These are phyloP conservation scores for Patagioenas fasciata DNA, from an alignment of 2,113 vertebrate genomes.

Conservation along the genomic window DNA sequence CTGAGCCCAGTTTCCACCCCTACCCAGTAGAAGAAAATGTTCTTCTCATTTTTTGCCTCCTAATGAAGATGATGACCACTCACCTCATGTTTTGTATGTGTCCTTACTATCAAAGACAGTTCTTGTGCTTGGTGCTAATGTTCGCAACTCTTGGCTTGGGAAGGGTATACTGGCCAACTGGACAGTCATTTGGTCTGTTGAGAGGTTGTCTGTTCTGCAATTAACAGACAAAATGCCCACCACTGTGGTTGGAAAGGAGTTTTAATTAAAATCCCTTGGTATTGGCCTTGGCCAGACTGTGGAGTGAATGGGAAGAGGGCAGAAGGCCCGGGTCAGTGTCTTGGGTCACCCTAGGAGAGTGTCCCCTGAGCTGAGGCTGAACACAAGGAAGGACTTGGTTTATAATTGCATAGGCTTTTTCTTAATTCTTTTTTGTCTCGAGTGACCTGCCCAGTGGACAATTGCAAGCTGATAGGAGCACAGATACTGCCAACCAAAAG, in stretches of 20 bases:
- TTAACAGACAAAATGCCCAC: constrained; percentile 17
- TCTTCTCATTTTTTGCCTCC: neutral
- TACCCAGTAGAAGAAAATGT: constrained; percentile 6
- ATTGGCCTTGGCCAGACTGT: neutral
- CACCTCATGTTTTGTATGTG: neutral
- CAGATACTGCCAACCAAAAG: constrained; percentile 48
- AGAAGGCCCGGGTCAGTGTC: neutral
- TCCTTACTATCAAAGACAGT: neutral
- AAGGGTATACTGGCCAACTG: neutral
- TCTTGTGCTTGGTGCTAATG: constrained; percentile 6
- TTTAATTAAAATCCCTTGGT: constrained; percentile 58
- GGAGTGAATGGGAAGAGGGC: neutral
- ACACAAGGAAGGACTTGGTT: constrained; percentile 22
- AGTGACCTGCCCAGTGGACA: constrained; percentile 16
- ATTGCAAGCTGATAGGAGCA: neutral
- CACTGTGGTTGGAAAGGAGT: constrained; percentile 6
- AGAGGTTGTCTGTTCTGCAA: constrained; percentile 52
- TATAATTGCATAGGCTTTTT: constrained; percentile 42
- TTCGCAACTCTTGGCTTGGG: constrained; percentile 20
- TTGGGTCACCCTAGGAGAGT: constrained; percentile 4
- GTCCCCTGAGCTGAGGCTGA: neutral
- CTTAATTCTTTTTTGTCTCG: neutral
- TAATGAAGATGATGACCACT: neutral
- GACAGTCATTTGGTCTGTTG: neutral
- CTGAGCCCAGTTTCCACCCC: neutral